phyloP scores from a whole-genome alignment of 2,113 vertebrate genomes.

The Anarhynchus alexandrinus region DNA sequence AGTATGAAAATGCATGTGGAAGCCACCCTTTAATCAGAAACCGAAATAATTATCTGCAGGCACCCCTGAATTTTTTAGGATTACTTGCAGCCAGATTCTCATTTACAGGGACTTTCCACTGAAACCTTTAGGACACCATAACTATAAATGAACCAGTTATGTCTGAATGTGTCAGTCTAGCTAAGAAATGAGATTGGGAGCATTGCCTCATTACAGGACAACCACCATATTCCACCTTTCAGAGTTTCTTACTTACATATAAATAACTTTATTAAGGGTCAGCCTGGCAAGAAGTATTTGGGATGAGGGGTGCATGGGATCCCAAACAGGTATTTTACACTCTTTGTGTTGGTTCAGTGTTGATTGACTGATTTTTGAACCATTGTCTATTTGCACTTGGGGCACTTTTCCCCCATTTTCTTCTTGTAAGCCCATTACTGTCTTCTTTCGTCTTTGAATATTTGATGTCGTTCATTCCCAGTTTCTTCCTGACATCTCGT shows the following conservation, averaged over 20 bases:
- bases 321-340: background rate
- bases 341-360: background rate
- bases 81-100: background rate
- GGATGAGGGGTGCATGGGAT: background rate
- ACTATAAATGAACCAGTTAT: background rate
- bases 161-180: background rate
- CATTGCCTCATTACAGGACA: background rate
- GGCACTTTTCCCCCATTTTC: background rate
- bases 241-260: background rate
- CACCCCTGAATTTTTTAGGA: background rate
- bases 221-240: background rate
- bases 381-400: fast-evolving
- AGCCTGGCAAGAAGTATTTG: background rate
- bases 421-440: background rate
- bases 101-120: background rate
- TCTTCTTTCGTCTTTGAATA: background rate
- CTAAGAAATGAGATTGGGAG: background rate
- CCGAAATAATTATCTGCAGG: background rate
- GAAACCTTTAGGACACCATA: background rate
- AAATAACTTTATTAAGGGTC: background rate
- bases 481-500: background rate
- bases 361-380: background rate
- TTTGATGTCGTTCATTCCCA: background rate
- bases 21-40: background rate
- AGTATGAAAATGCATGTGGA: background rate